phyloP scores from a whole-genome alignment of 2,113 vertebrate species.

The Thalassoma bifasciatum region DNA sequence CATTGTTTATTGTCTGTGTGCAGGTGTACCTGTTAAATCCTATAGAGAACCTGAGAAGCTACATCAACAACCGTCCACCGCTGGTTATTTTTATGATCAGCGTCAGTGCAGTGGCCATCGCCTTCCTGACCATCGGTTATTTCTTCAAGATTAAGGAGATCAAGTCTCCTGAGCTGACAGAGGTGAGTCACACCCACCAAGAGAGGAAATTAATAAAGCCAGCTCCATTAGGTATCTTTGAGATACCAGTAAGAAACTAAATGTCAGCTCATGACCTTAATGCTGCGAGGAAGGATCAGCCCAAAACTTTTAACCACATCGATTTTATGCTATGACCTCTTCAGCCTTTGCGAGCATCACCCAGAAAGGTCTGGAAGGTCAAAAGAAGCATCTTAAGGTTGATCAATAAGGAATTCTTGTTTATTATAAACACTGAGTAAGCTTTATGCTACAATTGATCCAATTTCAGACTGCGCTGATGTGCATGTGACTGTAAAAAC shows the following conservation, averaged over 20 bases:
- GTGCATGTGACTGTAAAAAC: no score
- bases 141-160: constrained; percentile 99
- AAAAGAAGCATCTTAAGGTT: not conserved
- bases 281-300: not conserved
- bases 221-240: not conserved
- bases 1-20: constrained; percentile 4
- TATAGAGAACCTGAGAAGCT: constrained; percentile 95
- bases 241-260: not conserved
- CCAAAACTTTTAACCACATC: not conserved
- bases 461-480: not conserved
- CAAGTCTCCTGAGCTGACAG: constrained; percentile 95
- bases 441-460: not conserved
- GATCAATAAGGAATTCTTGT: not conserved
- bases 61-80: constrained; percentile 93
- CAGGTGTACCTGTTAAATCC: constrained; percentile 89
- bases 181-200: constrained; percentile 81
- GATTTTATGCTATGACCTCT: not conserved
- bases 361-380: no score
- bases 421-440: not conserved
- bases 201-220: not conserved
- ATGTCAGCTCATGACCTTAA: not conserved
- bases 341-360: not conserved
- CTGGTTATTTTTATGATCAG: constrained; percentile 99
- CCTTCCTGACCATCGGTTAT: constrained; percentile 96
- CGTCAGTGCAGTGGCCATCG: constrained; percentile 95